Conservation (phyloP, 2,888 invertebrate genomes). For the Argyresthia albistria region DNA sequence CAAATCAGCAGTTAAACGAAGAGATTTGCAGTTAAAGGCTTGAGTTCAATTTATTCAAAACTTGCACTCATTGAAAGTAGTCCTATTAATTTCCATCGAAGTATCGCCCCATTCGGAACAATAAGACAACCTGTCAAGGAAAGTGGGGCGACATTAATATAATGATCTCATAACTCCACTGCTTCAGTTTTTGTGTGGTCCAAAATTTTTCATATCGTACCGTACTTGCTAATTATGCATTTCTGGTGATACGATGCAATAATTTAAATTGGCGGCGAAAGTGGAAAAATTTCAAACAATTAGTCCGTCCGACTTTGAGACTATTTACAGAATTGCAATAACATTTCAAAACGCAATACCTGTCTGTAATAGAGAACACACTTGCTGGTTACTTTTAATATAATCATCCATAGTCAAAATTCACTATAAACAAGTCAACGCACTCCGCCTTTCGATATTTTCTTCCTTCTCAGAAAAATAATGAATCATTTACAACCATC, state of each 20-base stretch:
- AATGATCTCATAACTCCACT: not conserved
- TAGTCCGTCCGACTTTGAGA: too few species aligned
- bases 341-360: too few species aligned
- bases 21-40: not conserved
- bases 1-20: not conserved
- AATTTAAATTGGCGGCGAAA: constrained; percentile 37
- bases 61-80: not conserved
- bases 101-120: constrained; percentile 16
- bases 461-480: not conserved
- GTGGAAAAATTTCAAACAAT: not conserved
- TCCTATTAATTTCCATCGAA: constrained; percentile 3
- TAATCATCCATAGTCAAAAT: too few species aligned
- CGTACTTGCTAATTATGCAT: too few species aligned
- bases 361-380: too few species aligned
- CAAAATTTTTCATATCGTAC: not conserved
- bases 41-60: not conserved
- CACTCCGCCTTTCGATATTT: not conserved
- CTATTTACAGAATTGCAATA: too few species aligned
- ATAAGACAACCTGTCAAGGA: constrained; percentile 23
- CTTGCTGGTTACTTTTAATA: too few species aligned
- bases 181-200: constrained; percentile 1
- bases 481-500: not conserved
- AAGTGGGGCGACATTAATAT: constrained; percentile 24
- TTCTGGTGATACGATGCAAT: constrained; percentile 12
- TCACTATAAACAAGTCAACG: not conserved